Base-by-base conservation (phyloP, 2,888 invertebrate species). In the Protodeltote pygarga region DNA sequence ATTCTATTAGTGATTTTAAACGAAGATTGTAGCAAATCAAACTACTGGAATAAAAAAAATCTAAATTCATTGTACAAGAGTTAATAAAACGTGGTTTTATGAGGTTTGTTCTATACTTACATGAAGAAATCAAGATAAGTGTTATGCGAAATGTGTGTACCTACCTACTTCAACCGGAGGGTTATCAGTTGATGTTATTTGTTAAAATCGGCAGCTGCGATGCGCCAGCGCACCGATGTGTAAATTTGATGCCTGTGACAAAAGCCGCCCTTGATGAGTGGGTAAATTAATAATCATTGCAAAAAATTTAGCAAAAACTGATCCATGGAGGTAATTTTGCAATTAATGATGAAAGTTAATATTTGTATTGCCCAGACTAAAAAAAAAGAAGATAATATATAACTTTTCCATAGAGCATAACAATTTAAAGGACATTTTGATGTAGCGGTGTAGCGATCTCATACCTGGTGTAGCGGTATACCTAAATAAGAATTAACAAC, bases 141-240 rank as follows among this genome's bases (percentile, higher is more conserved):
- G 47, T 64, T 46, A 40, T 52, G 61, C 60, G 52, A 64, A 64
- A 61, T 59, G 41, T 52, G 65, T 59, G 53, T 29, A 64, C 51
- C 51, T 29, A 64, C 51, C 51, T 64, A 68, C 61, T 70, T 70
- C 49, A 54, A 73, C 73, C 64, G 61, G 75, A 73, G 80, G 82
- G 78, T 79, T 84, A 82, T 81, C 81, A 79, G 74, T 78, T 70
- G 59, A 66, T 62, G 71, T 75, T 79, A 84, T 86, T 86, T 84
- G 84, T 85, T 83, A 75, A 75, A 77, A 83, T 80, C 79, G 77
- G 81, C 90, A 90, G 90, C 89, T 89, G 89, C 64, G 52, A 57
- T 70, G 70, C 72, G 70, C 65, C 61, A 61, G 71, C 79, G 81
- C 86, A 86, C 66, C 80, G 73, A 67, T 73, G 82, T 83, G 84